A percentile compares a stretch with the other conserved stretches of the same genome.
Conservation (phyloP, 2,113 vertebrate species). For the Marmota monax region DNA sequence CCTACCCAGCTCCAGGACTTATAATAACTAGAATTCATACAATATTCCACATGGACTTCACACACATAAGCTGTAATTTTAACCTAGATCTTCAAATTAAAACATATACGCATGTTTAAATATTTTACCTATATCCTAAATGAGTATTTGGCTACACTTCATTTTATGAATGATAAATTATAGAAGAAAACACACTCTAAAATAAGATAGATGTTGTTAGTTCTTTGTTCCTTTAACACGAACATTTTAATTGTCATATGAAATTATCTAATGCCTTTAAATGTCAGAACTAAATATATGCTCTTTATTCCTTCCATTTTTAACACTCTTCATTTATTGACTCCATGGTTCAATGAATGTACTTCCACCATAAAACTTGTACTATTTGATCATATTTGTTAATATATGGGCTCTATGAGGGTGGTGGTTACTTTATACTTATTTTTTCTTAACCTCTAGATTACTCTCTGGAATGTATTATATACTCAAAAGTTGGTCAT, state of each 20-base stretch:
- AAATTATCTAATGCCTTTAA: constrained; percentile 6
- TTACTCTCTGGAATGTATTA: background rate
- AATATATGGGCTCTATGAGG: background rate
- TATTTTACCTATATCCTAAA: background rate
- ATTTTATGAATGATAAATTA: background rate
- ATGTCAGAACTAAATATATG: background rate
- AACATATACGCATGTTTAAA: background rate
- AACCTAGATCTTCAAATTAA: background rate
- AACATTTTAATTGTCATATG: background rate
- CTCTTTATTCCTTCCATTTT: background rate
- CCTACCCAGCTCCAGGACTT: background rate
- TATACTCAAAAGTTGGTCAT: background rate
- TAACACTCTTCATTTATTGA: background rate
- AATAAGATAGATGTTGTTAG: background rate
- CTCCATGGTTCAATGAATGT: background rate
- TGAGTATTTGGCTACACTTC: background rate
- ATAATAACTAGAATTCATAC: background rate
- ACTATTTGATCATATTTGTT: background rate
- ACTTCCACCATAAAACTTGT: background rate
- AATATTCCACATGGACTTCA: background rate
- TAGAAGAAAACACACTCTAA: background rate
- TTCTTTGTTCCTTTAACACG: background rate
- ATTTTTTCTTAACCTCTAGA: background rate
- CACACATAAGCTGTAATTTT: background rate
- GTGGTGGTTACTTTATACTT: background rate